Conservation (phyloP, 2,113 vertebrate genomes). For the Corapipo altera region DNA sequence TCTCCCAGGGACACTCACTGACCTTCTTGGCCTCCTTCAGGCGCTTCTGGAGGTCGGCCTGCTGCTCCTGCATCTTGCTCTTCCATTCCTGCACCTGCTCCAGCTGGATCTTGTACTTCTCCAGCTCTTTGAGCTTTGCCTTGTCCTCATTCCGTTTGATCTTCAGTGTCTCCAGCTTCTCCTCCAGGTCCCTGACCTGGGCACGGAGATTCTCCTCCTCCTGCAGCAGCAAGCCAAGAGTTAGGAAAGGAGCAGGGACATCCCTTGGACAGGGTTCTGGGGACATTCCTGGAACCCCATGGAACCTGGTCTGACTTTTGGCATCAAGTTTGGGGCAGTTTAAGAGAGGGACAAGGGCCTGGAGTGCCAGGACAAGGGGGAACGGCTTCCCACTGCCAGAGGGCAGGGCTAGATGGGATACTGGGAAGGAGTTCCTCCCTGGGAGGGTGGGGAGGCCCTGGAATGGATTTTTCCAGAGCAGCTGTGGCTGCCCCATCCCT, state of each 20-base stretch:
- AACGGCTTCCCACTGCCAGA: not conserved
- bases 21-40: conserved; percentile 96
- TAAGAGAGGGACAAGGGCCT: not conserved
- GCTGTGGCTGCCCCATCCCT: not conserved
- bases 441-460: not conserved
- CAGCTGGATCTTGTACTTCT: conserved; percentile 98
- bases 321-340: rapidly evolving
- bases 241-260: not conserved
- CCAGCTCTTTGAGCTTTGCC: conserved; percentile 93
- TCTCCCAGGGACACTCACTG: not conserved
- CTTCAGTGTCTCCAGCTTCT: conserved; percentile 93
- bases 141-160: conserved; percentile 95
- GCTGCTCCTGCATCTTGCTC: conserved; percentile 97
- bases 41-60: conserved; percentile 91
- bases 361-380: not conserved
- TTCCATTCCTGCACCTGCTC: conserved; percentile 99
- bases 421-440: not conserved
- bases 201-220: conserved; percentile 90
- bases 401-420: not conserved
- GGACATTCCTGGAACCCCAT: rapidly evolving
- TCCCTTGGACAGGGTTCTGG: not conserved
- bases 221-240: conserved; percentile 48
- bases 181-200: conserved; percentile 95
- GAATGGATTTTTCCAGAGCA: not conserved
- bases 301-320: not conserved